Percentiles rank a stretch among this genome's conserved stretches.
Evolutionary conservation across 2,797 vertebrate genomes (phyloP).

Genomic region (Basileuterus tristriatus): DNA sequence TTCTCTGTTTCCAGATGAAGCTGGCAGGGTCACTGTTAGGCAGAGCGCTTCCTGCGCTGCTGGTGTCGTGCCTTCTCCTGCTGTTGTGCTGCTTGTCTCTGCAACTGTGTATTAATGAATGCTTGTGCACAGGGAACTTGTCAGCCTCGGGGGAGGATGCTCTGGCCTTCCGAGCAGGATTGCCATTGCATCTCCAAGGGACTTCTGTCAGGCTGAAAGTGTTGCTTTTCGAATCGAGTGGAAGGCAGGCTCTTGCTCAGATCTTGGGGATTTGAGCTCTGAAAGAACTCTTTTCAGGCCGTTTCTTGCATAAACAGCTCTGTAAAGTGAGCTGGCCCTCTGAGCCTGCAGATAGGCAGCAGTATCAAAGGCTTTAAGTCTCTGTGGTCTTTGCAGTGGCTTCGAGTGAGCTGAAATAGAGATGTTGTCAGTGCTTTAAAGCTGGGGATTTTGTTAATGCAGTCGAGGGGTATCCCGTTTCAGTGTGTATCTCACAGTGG

Average conservation of each 20-base stretch:
- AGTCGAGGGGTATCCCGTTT: neutral
- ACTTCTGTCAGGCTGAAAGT: neutral
- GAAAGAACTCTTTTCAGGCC: neutral
- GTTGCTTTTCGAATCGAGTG: neutral
- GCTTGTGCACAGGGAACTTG: neutral
- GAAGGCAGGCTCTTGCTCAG: neutral
- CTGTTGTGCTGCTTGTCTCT: neutral
- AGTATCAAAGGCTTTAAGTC: neutral
- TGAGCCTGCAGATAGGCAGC: neutral
- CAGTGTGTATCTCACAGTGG: fast-evolving
- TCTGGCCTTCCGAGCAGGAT: neutral
- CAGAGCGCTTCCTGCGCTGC: neutral
- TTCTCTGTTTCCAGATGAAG: neutral
- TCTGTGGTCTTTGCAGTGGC: neutral
- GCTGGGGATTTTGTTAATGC: neutral
- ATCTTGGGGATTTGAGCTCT: slow-evolving; percentile 6
- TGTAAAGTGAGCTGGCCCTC: neutral
- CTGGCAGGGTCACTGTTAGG: neutral
- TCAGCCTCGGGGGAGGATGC: neutral
- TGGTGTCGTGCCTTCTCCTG: neutral
- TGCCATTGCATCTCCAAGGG: neutral
- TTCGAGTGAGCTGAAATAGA: neutral
- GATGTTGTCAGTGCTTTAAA: neutral
- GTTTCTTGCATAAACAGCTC: neutral
- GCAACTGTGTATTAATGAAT: neutral